Base-by-base conservation (phyloP, 2,888 invertebrate species). In the Nemotelus nigrinus region DNA sequence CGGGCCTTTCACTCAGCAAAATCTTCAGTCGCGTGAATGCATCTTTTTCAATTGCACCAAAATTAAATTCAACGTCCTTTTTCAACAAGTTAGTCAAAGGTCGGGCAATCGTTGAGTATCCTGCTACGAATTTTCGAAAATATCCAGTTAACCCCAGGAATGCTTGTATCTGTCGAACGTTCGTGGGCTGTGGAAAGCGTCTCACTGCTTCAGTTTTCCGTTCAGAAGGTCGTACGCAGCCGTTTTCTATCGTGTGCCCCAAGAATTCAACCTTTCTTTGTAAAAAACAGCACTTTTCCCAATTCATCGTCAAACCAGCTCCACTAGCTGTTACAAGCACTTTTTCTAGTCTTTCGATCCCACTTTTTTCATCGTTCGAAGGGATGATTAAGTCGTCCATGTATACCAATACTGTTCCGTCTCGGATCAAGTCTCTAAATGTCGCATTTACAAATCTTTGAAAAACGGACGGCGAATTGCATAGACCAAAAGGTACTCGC, bases 1-100 rank as follows among this genome's bases (percentile, higher is more conserved):
- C 47, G 41, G 68, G 71, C 2, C 10, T 50, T 41, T 65, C 76
- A 0, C 82, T 43, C 1, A 80, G 80, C 81, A 81, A 82, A 25
- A 80, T 74, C 0, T 80, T 45, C 70, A 81, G 82, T 50, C 80
- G 81, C 45, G 78, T 79, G 5, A 81, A n/a, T 2, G 81, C 79
- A 25, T 63, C 75, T 25, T 81, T 3, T 7, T 57, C 57, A 3
- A 57, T 3, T 57, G 10, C 57, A n/a, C 57, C 57, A 3, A 57
- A 57, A 6, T 57, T 25, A 25, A 57, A 4, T 3, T 2, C 7
- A 57, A 25, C 3, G 10, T 25, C 57, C 57, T 57, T 67, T n/a
- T 67, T 67, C 48, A 39, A n/a, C 8, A 67, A 47, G 3, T 67
- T 47, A 3, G 67, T 67, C 48, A 47, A 47, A 7, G 67, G 67